phyloP scores from a whole-genome alignment of 2,797 vertebrate genomes.

The Halcyon smyrnensis region DNA sequence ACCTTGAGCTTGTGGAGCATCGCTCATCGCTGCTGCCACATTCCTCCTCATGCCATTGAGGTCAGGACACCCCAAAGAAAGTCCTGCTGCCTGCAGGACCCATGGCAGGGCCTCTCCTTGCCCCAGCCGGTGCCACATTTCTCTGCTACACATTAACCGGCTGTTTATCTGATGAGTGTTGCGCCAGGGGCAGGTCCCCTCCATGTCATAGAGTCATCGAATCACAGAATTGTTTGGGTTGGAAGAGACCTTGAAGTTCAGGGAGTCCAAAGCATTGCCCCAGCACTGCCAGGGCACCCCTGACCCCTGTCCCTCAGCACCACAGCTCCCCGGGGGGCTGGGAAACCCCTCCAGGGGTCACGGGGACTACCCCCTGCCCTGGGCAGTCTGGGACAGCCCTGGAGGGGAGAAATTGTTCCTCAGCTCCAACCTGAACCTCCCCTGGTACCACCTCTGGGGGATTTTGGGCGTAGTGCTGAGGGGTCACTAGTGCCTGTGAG shows the following conservation, averaged over 20 bases:
- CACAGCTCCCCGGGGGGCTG: too few species aligned
- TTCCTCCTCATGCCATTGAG: rapidly evolving
- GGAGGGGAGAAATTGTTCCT: too few species aligned
- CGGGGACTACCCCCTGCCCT: too few species aligned
- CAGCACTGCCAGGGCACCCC: too few species aligned
- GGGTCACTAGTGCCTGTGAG: not conserved
- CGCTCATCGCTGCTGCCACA: not conserved
- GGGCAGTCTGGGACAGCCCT: too few species aligned
- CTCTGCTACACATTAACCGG: not conserved
- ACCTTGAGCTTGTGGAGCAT: not conserved
- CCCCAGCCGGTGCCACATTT: not conserved
- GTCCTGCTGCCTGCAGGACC: not conserved
- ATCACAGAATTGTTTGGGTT: too few species aligned
- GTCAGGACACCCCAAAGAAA: not conserved
- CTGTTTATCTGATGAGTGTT: not conserved
- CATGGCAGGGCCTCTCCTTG: not conserved
- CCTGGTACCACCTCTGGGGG: not conserved
- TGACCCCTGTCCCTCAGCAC: too few species aligned
- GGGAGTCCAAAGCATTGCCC: too few species aligned
- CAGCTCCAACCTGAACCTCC: too few species aligned
- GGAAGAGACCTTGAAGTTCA: too few species aligned
- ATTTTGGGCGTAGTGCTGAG: not conserved
- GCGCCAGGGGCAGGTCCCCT: not conserved
- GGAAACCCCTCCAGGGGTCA: too few species aligned
- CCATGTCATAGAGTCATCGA: rapidly evolving